A percentile compares a stretch with the other conserved stretches of the same genome.
Evolutionary conservation across 2,888 invertebrate species (phyloP).

Genomic region (Apodemia duryi): DNA sequence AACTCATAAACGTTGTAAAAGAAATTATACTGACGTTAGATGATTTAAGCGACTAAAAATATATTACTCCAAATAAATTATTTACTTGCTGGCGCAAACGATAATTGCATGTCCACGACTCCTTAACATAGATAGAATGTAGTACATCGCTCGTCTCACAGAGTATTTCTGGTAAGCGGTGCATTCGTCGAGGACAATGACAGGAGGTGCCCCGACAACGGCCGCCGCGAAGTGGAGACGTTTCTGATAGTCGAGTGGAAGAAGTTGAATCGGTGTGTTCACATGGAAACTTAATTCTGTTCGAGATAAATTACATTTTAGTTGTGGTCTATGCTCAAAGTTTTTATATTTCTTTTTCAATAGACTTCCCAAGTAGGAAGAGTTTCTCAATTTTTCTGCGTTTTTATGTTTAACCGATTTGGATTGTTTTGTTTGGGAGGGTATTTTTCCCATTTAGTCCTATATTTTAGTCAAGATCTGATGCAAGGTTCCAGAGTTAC

Average conservation of each 20-base stretch:
- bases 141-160: conserved; percentile 54
- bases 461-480: no score
- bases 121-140: conserved; percentile 48
- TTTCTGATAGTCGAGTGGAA: conserved; percentile 31
- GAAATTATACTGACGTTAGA: no score
- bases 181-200: conserved; percentile 59
- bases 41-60: no score
- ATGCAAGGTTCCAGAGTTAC: no score
- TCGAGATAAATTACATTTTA: not conserved
- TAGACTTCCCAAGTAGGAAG: no score
- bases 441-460: no score
- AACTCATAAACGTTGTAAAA: no score
- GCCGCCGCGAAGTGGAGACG: conserved; percentile 56
- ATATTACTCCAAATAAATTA: not conserved
- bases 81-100: conserved; percentile 50
- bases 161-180: conserved; percentile 54
- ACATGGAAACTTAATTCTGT: conserved; percentile 32
- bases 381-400: no score
- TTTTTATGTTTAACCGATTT: no score
- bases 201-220: conserved; percentile 54
- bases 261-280: conserved; percentile 28
- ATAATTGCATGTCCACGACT: conserved; percentile 54
- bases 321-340: not conserved
- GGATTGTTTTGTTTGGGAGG: no score
- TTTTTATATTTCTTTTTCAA: no score